phyloP scores from a whole-genome alignment of 2,113 vertebrate species.

The Tylochromis polylepis region DNA sequence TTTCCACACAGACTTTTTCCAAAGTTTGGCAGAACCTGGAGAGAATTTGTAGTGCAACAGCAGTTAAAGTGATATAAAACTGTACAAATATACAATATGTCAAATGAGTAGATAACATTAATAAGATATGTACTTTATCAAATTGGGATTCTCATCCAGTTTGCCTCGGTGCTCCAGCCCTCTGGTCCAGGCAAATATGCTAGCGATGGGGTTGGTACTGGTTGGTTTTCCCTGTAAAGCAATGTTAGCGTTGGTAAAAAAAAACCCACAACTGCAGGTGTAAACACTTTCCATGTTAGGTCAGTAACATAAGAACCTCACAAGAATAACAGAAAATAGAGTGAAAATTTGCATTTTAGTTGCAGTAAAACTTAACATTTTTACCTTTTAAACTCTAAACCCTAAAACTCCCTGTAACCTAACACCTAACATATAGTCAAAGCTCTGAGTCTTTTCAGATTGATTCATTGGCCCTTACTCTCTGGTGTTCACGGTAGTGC shows the following conservation, averaged over 20 bases:
- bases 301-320: background rate
- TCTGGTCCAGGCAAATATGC: constrained; percentile 94
- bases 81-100: background rate
- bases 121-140: constrained; percentile 76
- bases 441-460: background rate
- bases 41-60: background rate
- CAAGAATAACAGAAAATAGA: background rate
- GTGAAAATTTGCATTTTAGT: background rate
- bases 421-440: background rate
- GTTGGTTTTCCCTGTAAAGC: constrained; percentile 82
- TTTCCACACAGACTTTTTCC: constrained; percentile 88
- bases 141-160: constrained; percentile 84
- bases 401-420: background rate
- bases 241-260: background rate
- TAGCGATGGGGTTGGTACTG: constrained; percentile 95
- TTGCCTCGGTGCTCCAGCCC: constrained; percentile 92
- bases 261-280: too few species aligned
- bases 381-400: background rate
- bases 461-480: constrained; percentile 67
- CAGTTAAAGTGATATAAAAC: background rate
- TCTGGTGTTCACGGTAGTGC: constrained; percentile 95
- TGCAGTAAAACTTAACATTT: background rate
- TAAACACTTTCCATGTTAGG: background rate
- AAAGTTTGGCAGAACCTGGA: constrained; percentile 85
- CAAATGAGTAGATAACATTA: background rate